These are phyloP conservation scores for Baryphthengus martii DNA, from an alignment of 2,113 vertebrate species.

Conservation along the genomic window DNA sequence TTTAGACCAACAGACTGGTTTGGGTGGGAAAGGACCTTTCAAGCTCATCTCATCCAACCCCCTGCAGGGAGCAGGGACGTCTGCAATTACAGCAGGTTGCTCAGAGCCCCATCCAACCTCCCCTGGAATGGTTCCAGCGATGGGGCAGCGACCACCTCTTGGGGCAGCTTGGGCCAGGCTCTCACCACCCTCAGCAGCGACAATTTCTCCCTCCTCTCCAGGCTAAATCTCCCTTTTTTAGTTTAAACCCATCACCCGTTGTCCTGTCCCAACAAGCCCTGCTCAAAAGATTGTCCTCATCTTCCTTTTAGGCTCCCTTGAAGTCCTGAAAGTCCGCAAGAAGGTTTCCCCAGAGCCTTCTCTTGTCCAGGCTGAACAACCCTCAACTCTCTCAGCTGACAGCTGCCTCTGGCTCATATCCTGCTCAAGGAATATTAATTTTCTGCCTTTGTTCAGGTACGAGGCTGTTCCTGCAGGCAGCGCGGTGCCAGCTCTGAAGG, in stretches of 20 bases:
- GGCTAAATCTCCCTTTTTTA: not conserved
- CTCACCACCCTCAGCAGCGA: not conserved
- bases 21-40: no score
- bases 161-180: not conserved
- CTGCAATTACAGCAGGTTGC: no score
- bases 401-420: not conserved
- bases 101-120: no score
- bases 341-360: not conserved
- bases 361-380: not conserved
- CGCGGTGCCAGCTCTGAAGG: slow-evolving; percentile 38
- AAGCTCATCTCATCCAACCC: no score
- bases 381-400: not conserved
- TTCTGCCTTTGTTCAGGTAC: not conserved
- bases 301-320: not conserved
- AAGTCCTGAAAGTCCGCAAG: not conserved
- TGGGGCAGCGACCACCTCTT: not conserved
- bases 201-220: not conserved
- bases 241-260: not conserved
- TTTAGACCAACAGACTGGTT: not conserved
- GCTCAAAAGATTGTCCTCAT: not conserved
- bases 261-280: not conserved
- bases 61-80: no score
- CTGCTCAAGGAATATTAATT: not conserved
- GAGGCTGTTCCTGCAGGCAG: not conserved
- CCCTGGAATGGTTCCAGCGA: not conserved